Percentiles rank a stretch among this genome's conserved stretches.
phyloP scores from a whole-genome alignment of 2,797 vertebrate genomes.

The Acanthurus lineatus region DNA sequence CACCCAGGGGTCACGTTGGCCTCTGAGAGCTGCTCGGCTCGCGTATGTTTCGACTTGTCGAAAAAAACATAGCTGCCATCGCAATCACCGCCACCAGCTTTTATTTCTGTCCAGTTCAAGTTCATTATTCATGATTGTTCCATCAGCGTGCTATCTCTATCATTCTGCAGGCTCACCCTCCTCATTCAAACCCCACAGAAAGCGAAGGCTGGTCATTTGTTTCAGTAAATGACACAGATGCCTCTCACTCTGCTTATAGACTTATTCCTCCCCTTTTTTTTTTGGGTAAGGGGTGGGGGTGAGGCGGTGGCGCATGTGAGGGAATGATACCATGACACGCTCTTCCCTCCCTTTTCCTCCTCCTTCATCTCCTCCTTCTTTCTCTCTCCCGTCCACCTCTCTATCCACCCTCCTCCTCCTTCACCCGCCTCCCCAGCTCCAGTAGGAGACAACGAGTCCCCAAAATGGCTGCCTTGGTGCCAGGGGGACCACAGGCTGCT shows the following conservation, averaged over 20 bases:
- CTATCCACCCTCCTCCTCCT: constrained; percentile 39
- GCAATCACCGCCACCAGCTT: constrained; percentile 69
- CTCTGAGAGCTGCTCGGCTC: constrained; percentile 58
- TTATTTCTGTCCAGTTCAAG: constrained; percentile 78
- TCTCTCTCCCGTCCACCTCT: constrained; percentile 44
- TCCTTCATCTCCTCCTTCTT: constrained; percentile 68
- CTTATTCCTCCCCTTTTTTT: constrained; percentile 78
- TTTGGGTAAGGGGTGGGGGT: constrained; percentile 57
- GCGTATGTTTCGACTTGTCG: constrained; percentile 55
- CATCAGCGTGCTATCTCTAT: constrained; percentile 81
- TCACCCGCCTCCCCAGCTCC: constrained; percentile 37
- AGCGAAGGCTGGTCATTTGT: constrained; percentile 78
- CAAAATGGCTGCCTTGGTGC: constrained; percentile 95
- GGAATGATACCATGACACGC: constrained; percentile 84
- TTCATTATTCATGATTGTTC: constrained; percentile 85
- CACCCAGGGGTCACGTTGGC: constrained; percentile 79
- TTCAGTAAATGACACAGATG: constrained; percentile 87
- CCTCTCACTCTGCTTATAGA: constrained; percentile 83
- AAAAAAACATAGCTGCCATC: constrained; percentile 52
- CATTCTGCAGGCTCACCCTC: constrained; percentile 71
- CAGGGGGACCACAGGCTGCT: constrained; percentile 93
- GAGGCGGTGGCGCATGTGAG: constrained; percentile 77
- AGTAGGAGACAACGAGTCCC: constrained; percentile 75
- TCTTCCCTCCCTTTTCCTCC: constrained; percentile 74
- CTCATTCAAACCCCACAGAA: constrained; percentile 77